Base-by-base conservation (phyloP, 2,113 vertebrate species). In the Hystrix cristata region DNA sequence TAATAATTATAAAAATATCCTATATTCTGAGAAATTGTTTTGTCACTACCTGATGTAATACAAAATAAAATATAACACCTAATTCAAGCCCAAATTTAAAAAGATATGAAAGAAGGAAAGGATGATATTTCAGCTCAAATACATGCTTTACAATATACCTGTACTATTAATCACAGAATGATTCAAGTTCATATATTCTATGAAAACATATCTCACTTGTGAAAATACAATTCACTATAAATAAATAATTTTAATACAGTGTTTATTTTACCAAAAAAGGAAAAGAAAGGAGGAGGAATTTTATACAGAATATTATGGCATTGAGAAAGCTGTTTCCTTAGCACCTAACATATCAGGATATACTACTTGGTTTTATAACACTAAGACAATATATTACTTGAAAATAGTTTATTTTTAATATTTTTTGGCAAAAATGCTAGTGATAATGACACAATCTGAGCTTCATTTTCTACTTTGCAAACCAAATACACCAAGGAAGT, bases 1-100 rank as follows among this genome's bases (percentile, higher is more conserved):
- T 87, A 85, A 95, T 87, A 85, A 95, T 87, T 95, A 1, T 88
- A 62, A 95, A 80, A 91, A 29, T 60, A 76, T 59, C 79, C 3
- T 31, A 91, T 12, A 71, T 83, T 57, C 34, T 81, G 59, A 79
- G 60, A 94, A 74, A 81, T 51, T 65, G 21, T 94, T 88, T 92
- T 95, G 16, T 97, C 72, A 64, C 74, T 84, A 69, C 13, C 18
- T 89, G 43, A 7, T 84, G 57, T 60, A 31, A 12, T 60, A 96
- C 74, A 82, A 97, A 96, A 95, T 85, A 13, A 96, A 94, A 83
- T n/a, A 48, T 46, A 27, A 15, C 7, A 0, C 85, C 27, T 81
- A 95, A 64, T 46, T 95, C 78, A 76, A 94, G 65, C 2, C 82
- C 53, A 87, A 74, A 67, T 87, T 90, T 64, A 38, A 48, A 92